phyloP scores from a whole-genome alignment of 1,140 invertebrate species.

The Elymnias hypermnestra region DNA sequence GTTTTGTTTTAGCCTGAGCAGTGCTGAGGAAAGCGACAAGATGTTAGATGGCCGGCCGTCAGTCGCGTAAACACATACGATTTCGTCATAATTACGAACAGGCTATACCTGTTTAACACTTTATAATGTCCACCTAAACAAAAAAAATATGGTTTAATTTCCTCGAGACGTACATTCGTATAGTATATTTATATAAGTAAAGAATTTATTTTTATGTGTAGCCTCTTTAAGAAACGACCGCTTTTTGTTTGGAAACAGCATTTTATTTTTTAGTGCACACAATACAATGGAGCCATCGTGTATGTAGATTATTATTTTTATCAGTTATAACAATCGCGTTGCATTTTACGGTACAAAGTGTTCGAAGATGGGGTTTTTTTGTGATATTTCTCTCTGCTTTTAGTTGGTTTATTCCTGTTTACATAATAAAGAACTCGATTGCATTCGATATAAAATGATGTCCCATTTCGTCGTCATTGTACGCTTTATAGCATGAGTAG shows the following conservation, averaged over 20 bases:
- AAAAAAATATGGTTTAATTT: conserved; percentile 29
- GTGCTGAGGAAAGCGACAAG: conserved; percentile 80
- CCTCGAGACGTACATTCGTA: conserved; percentile 22
- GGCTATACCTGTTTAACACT: conserved; percentile 31
- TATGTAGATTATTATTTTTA: conserved; percentile 10
- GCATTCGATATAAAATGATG: not conserved
- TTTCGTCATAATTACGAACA: conserved; percentile 38
- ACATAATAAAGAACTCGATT: too few species aligned
- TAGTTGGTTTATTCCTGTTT: too few species aligned
- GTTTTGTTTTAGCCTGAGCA: conserved; percentile 74
- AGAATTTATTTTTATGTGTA: conserved; percentile 45
- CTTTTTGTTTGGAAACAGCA: conserved; percentile 10
- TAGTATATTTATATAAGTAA: conserved; percentile 22
- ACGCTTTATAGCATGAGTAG: too few species aligned
- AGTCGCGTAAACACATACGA: conserved; percentile 76
- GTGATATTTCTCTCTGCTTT: too few species aligned
- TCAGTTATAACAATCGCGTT: conserved; percentile 17
- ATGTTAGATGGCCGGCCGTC: conserved; percentile 81
- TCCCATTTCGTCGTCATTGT: too few species aligned
- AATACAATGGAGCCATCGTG: conserved; percentile 4
- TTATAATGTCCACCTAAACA: conserved; percentile 24
- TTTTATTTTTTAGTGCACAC: not conserved
- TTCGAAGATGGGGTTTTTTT: conserved; percentile 10
- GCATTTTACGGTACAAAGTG: conserved; percentile 62
- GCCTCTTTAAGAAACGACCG: conserved; percentile 15